Evolutionary conservation across 2,113 vertebrate genomes (phyloP).

Genomic region (Takifugu flavidus): DNA sequence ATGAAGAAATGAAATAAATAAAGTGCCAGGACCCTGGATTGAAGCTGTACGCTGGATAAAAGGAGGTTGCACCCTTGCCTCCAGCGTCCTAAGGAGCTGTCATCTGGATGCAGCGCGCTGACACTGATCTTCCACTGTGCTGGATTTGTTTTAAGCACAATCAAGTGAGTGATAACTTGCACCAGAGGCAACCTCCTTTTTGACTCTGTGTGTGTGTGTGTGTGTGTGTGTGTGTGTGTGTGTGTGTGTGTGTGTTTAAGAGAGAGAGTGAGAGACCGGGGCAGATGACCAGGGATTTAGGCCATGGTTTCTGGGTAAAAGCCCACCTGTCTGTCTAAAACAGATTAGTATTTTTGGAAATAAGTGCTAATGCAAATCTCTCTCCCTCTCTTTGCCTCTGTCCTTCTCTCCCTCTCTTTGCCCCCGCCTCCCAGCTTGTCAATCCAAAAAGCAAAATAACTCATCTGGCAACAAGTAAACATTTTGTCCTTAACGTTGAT

Average conservation of each 20-base stretch:
- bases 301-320: too few relatives aligned
- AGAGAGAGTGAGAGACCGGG: too few relatives aligned
- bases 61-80: constrained; percentile 47
- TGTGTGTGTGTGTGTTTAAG: background rate
- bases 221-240: background rate
- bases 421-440: too few relatives aligned
- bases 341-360: too few relatives aligned
- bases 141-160: constrained; percentile 29
- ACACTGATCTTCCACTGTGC: constrained; percentile 48
- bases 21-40: constrained; percentile 2
- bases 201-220: background rate
- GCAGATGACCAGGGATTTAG: too few relatives aligned
- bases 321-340: too few relatives aligned
- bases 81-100: constrained; percentile 45
- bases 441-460: too few relatives aligned
- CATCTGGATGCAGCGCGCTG: constrained; percentile 45
- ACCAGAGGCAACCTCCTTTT: constrained; percentile 19
- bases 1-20: constrained; percentile 6
- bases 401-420: too few relatives aligned
- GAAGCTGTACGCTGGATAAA: constrained; percentile 16
- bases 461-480: too few relatives aligned
- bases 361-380: too few relatives aligned
- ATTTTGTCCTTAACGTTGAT: too few relatives aligned
- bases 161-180: constrained; percentile 13
- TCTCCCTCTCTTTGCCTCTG: too few relatives aligned